Base-by-base conservation (phyloP, 2,888 invertebrate genomes). In the Aphodius sticticus region DNA sequence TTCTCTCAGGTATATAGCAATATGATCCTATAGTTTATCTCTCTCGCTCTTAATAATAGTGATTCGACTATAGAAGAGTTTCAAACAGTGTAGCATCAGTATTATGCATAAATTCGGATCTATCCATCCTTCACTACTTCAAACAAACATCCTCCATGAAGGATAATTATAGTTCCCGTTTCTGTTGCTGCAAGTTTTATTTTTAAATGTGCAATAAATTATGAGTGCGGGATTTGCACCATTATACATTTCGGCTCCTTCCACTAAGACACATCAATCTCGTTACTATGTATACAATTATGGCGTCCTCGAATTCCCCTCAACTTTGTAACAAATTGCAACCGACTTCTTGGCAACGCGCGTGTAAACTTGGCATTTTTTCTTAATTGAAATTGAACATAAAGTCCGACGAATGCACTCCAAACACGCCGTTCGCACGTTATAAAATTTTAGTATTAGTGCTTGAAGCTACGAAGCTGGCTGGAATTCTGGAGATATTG, bases 81-180 rank as follows among this genome's bases (percentile, higher is more conserved):
- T 5, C 53, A 53, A 53, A 53, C 9, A 53, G 12, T 53, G 53
- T 53, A 53, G 7, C 53, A 53, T 53, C 7, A 12, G 7, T 53
- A 53, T 53, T 53, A 9, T 12, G 53, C 53, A 53, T 53, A 53
- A 53, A 9, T 53, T 53, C 53, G 53, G 53, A 53, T 53, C 53
- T 53, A 53, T 53, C 53, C 53, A 53, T 53, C 53, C 53, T 53
- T 12, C 53, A 53, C 53, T 53, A 53, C 53, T 53, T 53, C 53
- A 53, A 53, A 53, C 53, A 53, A 53, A 53, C 53, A 53, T 53
- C 53, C 53, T 53, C 53, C 53, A 53, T 53, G 53, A 53, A 53
- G 12, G 53, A 53, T 53, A 53, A 53, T 53, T 53, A 53, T 53
- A 53, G 53, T 53, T 53, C 4, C 53, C 53, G 53, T 53, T 53